Conservation (phyloP, 2,888 invertebrate species). For the Callyntrura guangdongensis region DNA sequence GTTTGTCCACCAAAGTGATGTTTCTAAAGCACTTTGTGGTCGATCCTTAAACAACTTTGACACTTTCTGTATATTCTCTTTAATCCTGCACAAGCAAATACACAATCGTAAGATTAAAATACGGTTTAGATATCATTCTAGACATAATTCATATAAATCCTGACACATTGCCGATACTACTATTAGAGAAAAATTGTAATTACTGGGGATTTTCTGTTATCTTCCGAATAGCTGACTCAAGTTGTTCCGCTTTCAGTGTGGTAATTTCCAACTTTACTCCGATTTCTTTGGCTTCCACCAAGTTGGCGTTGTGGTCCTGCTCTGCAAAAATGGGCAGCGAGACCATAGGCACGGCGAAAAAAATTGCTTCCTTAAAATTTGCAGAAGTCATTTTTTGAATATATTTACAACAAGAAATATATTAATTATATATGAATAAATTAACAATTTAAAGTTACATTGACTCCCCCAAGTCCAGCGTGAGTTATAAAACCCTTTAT, state of each 20-base stretch:
- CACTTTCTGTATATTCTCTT: constrained; percentile 43
- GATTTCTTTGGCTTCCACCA: constrained; percentile 45
- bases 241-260: constrained; percentile 59
- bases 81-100: constrained; percentile 69
- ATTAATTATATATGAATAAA: no score
- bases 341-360: constrained; percentile 75
- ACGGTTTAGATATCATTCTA: no score
- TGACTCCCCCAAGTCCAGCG: constrained; percentile 78
- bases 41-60: constrained; percentile 68
- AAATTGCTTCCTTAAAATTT: constrained; percentile 83
- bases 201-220: constrained; percentile 60
- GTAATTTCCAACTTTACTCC: constrained; percentile 79
- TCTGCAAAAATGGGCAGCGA: constrained; percentile 80
- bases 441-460: no score
- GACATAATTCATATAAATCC: no score
- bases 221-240: constrained; percentile 73
- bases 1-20: constrained; percentile 72
- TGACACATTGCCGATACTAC: no score
- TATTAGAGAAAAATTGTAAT: background rate
- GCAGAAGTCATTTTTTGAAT: no score
- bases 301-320: constrained; percentile 81
- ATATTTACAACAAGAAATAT: no score
- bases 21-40: constrained; percentile 61
- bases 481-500: constrained; percentile 80
- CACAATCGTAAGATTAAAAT: no score